Percentiles rank a stretch among this genome's conserved stretches.
phyloP scores from a whole-genome alignment of 2,113 vertebrate genomes.

The Arenaria interpres region DNA sequence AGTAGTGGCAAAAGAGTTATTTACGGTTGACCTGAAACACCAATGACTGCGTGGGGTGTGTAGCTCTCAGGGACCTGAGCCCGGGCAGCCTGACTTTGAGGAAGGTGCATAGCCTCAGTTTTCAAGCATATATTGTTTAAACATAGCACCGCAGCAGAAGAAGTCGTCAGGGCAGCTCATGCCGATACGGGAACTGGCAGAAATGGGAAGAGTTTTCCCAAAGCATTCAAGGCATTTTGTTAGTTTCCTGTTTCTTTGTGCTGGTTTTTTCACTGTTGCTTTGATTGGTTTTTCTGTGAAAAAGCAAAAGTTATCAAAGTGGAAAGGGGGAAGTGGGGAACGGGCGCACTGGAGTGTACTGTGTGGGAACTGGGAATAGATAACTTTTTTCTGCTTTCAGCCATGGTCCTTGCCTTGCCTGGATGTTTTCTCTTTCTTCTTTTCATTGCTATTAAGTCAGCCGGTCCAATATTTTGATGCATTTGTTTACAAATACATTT shows the following conservation, averaged over 20 bases:
- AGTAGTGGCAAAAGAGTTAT: not conserved
- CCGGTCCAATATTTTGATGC: not conserved
- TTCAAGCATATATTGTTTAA: not conserved
- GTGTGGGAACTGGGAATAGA: not conserved
- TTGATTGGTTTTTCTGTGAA: not conserved
- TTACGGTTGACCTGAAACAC: not conserved
- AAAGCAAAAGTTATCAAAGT: not conserved
- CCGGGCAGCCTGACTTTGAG: not conserved
- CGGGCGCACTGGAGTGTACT: not conserved
- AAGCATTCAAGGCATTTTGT: not conserved
- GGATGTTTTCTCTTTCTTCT: not conserved
- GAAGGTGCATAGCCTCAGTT: not conserved
- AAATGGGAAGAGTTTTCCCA: not conserved
- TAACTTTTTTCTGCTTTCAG: not conserved
- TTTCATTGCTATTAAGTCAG: not conserved
- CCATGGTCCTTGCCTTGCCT: not conserved
- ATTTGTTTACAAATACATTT: slow-evolving; percentile 14
- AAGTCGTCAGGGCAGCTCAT: not conserved
- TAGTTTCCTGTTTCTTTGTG: not conserved
- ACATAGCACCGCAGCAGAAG: not conserved
- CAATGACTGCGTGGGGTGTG: not conserved
- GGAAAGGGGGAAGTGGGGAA: not conserved
- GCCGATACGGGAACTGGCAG: not conserved
- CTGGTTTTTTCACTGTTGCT: not conserved
- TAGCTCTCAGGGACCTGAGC: not conserved